Percentiles rank a stretch among this genome's conserved stretches.
Conservation (phyloP, 2,113 vertebrate genomes). For the Tragelaphus strepsiceros region DNA sequence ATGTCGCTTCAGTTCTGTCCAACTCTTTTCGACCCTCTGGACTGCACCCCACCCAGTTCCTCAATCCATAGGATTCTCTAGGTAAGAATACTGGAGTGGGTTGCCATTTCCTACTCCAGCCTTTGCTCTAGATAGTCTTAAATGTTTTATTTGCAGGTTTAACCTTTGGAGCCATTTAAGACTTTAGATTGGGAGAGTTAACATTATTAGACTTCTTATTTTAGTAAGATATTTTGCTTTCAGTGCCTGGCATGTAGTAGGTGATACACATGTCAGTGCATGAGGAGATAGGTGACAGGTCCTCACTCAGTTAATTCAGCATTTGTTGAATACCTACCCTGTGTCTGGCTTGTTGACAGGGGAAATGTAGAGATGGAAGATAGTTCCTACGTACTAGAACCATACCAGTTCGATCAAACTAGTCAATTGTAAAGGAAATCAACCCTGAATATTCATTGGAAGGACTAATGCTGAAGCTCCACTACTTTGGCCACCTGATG, state of each 20-base stretch:
- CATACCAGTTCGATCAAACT: background rate
- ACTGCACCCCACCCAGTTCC: background rate
- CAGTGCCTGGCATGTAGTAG: background rate
- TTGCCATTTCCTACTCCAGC: background rate
- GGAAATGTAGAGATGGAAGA: background rate
- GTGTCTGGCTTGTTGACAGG: background rate
- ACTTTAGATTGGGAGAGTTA: conserved; percentile 16
- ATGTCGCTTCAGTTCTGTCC: background rate
- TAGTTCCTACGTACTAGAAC: background rate
- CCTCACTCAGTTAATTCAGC: background rate
- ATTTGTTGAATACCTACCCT: background rate
- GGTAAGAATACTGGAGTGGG: background rate
- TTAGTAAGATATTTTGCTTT: conserved; percentile 14
- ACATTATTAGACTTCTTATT: background rate
- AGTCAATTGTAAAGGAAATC: background rate
- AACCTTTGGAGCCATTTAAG: conserved; percentile 9
- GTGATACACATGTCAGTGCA: background rate
- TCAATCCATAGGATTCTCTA: background rate
- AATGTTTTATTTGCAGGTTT: background rate
- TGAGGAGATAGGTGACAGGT: background rate
- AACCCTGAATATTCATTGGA: background rate
- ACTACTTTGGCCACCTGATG: background rate
- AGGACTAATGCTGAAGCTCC: background rate
- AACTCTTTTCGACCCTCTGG: background rate
- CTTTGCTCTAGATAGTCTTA: background rate